These are phyloP conservation scores for Uloborus plumipes DNA, from an alignment of 2,888 invertebrate species.

Conservation along the genomic window DNA sequence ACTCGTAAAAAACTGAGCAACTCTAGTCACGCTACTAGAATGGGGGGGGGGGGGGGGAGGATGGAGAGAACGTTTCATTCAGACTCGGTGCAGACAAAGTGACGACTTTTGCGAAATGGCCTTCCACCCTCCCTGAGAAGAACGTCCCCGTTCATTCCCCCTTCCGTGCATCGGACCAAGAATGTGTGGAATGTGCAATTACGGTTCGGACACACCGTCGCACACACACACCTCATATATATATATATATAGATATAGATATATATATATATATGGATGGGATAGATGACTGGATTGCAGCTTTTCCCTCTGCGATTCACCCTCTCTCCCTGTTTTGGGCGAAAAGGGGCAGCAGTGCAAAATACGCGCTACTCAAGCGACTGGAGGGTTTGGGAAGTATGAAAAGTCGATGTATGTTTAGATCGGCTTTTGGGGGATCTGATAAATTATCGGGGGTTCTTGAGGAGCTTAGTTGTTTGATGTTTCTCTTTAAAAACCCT, in stretches of 20 bases:
- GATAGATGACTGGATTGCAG: constrained; percentile 5
- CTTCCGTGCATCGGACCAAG: constrained; percentile 68
- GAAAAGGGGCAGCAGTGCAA: too few relatives aligned
- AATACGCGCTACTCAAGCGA: neutral
- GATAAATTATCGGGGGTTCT: too few relatives aligned
- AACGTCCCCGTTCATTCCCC: constrained; percentile 74
- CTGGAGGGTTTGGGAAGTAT: constrained; percentile 13
- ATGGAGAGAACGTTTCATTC: constrained; percentile 71
- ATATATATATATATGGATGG: neutral
- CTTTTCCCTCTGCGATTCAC: neutral
- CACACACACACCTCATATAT: constrained; percentile 35
- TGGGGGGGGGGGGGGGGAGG: neutral
- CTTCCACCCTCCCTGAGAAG: constrained; percentile 72
- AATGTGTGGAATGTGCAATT: constrained; percentile 65
- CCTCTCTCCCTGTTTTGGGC: neutral
- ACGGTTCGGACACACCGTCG: constrained; percentile 54
- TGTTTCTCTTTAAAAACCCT: too few relatives aligned
- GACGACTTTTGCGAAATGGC: constrained; percentile 61
- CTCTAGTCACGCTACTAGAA: constrained; percentile 27
- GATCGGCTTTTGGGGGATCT: constrained; percentile 14
- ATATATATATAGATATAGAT: constrained; percentile 8
- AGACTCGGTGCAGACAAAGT: constrained; percentile 64
- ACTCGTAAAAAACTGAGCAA: constrained; percentile 9
- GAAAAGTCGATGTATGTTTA: constrained; percentile 13
- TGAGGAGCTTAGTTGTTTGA: too few relatives aligned